phyloP scores from a whole-genome alignment of 1,140 invertebrate species.

The Aphelinus atriplicis region DNA sequence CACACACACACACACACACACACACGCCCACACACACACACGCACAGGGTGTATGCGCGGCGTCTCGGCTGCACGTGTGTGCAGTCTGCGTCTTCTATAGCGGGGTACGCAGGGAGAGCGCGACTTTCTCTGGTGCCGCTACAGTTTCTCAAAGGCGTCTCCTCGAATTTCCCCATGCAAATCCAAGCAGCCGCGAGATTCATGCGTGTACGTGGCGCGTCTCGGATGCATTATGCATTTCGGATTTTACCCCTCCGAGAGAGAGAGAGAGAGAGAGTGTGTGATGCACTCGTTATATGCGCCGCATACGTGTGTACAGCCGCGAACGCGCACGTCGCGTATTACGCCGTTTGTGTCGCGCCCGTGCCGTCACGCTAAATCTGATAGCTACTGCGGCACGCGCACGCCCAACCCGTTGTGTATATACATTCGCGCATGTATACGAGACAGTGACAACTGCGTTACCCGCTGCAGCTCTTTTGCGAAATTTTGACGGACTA shows the following conservation, averaged over 20 bases:
- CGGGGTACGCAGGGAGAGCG: neutral
- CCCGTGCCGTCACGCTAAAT: too few species aligned
- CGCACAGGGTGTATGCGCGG: conserved; percentile 34
- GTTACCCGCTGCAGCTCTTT: too few species aligned
- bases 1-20: neutral
- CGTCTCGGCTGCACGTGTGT: conserved; percentile 38
- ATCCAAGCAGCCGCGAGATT: neutral
- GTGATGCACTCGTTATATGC: neutral
- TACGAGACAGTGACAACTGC: too few species aligned
- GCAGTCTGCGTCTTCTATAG: conserved; percentile 36
- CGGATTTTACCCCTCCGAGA: conserved; percentile 46
- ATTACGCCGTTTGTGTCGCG: too few species aligned
- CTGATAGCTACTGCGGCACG: too few species aligned
- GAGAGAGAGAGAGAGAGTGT: too few species aligned
- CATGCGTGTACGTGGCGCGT: neutral
- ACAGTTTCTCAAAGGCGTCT: conserved; percentile 9
- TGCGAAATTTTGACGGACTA: too few species aligned
- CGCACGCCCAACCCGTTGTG: too few species aligned
- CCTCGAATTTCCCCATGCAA: conserved; percentile 8
- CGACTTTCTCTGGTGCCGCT: neutral
- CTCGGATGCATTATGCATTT: conserved; percentile 55
- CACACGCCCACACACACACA: conserved; percentile 15
- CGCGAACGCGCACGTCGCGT: too few species aligned
- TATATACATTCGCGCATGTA: too few species aligned
- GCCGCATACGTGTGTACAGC: too few species aligned